Base-by-base conservation (phyloP, 2,797 vertebrate genomes). In the Xiphophorus birchmanni region DNA sequence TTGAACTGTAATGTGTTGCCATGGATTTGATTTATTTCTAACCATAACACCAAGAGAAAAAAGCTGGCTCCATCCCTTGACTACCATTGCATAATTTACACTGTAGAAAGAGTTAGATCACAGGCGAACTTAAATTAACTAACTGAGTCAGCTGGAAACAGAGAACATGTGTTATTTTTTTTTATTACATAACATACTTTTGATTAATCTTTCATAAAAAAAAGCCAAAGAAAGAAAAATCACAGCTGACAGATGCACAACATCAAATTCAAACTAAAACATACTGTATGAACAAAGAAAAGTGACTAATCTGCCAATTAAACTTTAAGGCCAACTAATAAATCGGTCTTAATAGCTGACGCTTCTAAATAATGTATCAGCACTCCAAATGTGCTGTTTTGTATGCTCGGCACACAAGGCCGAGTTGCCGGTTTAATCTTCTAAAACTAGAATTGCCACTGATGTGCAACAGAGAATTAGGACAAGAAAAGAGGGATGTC, bases 281-380 rank as follows among this genome's bases (percentile, higher is more conserved):
- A 74, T 23, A 8, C 37, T 29, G 44, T 23, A 40, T 23, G 52
- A 73, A 48, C 9, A 17, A 54, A 76, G 35, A 44, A 13, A 56
- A 50, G 48, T 76, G 26, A 76, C 26, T 60, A 40, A 77, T 84
- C 52, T 77, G 26, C 48, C 10, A 84, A 75, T 15, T 50, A 26
- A 45, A 67, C 35, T 67, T 65, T 56, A 60, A 54, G 77, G 40
- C 29, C 56, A 12, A 65, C 50, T 37, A 42, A 50, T 73, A 47
- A 79, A 45, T 78, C 5, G 8, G 48, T 77, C 23, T 44, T 69
- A 82, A 65, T 40, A 60, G 78, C 56, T 54, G 11, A 35, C 65
- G 50, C n/a, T 54, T 54, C 69, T 60, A 83, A 83, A 65, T 79
- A 81, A 83, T 81, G 42, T 65, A 79, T 74, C 48, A 37, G 13